A percentile compares a stretch with the other conserved stretches of the same genome.
phyloP scores from a whole-genome alignment of 2,797 vertebrate species.

The Phoeniculus purpureus region DNA sequence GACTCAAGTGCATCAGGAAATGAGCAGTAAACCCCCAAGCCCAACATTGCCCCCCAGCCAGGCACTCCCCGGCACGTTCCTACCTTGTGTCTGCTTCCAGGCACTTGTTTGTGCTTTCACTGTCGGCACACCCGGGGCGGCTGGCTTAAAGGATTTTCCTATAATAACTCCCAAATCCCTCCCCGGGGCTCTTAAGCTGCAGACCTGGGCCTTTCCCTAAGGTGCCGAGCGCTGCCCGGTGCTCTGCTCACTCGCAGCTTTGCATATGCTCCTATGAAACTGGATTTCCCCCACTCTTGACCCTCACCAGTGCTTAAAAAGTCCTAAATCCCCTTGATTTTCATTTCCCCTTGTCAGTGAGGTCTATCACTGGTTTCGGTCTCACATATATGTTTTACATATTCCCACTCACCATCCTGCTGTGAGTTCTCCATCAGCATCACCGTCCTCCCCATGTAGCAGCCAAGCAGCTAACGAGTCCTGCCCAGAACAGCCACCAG shows the following conservation, averaged over 20 bases:
- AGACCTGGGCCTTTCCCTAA: slow-evolving; percentile 24
- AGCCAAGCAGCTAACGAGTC: fast-evolving
- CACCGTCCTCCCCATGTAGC: fast-evolving
- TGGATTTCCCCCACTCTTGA: neutral
- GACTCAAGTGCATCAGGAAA: neutral
- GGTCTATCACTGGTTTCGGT: neutral
- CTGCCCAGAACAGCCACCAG: neutral
- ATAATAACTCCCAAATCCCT: slow-evolving; percentile 74
- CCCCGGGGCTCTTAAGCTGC: slow-evolving; percentile 47
- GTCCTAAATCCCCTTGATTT: neutral
- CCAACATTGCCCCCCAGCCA: neutral
- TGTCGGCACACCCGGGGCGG: slow-evolving; percentile 15
- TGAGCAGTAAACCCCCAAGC: neutral
- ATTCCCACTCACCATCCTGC: neutral
- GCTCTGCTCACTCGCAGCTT: neutral
- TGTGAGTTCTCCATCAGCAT: neutral
- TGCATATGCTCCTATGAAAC: neutral
- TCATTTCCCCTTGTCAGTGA: neutral
- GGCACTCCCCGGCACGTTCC: neutral
- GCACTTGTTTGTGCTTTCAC: slow-evolving; percentile 46
- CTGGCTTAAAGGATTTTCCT: slow-evolving; percentile 73
- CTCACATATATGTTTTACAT: neutral
- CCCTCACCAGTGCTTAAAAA: neutral
- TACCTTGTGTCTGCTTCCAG: neutral
- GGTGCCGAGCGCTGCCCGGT: neutral